Evolutionary conservation across 2,113 vertebrate genomes (phyloP).

Genomic region (Motacilla alba): DNA sequence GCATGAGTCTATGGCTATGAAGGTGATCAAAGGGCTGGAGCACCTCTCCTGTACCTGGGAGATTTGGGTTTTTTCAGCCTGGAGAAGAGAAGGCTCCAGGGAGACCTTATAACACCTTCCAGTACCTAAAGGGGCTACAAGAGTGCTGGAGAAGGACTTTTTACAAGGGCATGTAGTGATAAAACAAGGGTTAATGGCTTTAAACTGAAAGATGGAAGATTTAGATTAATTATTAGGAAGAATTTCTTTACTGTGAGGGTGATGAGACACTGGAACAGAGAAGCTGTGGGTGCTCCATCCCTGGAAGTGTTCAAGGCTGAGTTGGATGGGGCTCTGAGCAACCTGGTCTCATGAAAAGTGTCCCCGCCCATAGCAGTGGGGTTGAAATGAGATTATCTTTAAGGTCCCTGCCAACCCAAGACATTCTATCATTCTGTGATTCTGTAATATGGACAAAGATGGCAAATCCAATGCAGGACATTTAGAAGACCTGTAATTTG

Average conservation of each 20-base stretch:
- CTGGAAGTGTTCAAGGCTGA: neutral
- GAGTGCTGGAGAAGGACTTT: neutral
- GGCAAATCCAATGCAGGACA: neutral
- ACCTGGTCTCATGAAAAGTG: neutral
- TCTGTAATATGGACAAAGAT: neutral
- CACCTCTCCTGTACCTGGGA: neutral
- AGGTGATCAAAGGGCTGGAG: neutral
- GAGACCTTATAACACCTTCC: neutral
- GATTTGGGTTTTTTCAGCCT: neutral
- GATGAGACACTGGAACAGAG: neutral
- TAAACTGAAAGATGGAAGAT: neutral
- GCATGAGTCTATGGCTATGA: neutral
- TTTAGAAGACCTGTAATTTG: neutral
- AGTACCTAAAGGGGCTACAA: neutral
- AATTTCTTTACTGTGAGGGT: neutral
- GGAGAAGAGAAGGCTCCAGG: neutral
- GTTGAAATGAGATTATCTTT: neutral
- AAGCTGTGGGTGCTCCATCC: neutral
- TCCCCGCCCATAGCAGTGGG: neutral
- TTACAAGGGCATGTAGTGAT: neutral
- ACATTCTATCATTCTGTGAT: neutral
- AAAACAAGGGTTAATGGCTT: neutral
- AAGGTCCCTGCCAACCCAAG: neutral
- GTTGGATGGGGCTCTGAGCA: neutral
- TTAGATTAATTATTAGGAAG: neutral